A percentile compares a stretch with the other conserved stretches of the same genome.
These are phyloP conservation scores for Epicauta chinensis DNA, from an alignment of 1,140 invertebrate species.

Conservation along the genomic window DNA sequence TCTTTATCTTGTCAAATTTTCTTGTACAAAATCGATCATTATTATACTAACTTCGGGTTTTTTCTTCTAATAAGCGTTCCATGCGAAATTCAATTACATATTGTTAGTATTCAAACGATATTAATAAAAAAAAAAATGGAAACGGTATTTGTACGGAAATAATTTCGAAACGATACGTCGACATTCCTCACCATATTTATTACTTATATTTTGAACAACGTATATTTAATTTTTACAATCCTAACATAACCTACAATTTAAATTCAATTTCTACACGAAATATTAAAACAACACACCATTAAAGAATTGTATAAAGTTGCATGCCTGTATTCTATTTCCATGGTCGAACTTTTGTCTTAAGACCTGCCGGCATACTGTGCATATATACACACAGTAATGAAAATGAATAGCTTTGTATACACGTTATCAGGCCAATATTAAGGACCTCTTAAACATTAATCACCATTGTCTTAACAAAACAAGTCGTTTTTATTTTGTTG, in stretches of 20 bases:
- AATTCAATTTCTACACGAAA: conserved; percentile 16
- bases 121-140: no score
- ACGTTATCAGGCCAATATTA: no score
- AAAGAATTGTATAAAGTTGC: conserved; percentile 6
- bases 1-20: no score
- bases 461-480: no score
- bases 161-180: conserved; percentile 7
- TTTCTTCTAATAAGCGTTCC: conserved; percentile 2
- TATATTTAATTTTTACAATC: conserved; percentile 13
- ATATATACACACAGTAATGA: conserved; percentile 7
- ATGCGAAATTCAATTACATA: conserved; percentile 20
- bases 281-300: conserved; percentile 2
- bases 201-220: conserved; percentile 8
- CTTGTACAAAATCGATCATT: no score
- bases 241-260: conserved; percentile 12
- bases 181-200: conserved; percentile 15
- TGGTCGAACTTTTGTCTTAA: conserved; percentile 1
- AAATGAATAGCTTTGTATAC: neutral
- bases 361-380: no score
- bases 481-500: no score
- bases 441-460: no score
- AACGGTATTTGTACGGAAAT: conserved; percentile 17
- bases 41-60: conserved; percentile 2
- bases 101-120: no score
- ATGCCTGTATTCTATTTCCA: conserved; percentile 11